Conservation (phyloP, 2,797 vertebrate genomes). For the Neopelma chrysocephalum region DNA sequence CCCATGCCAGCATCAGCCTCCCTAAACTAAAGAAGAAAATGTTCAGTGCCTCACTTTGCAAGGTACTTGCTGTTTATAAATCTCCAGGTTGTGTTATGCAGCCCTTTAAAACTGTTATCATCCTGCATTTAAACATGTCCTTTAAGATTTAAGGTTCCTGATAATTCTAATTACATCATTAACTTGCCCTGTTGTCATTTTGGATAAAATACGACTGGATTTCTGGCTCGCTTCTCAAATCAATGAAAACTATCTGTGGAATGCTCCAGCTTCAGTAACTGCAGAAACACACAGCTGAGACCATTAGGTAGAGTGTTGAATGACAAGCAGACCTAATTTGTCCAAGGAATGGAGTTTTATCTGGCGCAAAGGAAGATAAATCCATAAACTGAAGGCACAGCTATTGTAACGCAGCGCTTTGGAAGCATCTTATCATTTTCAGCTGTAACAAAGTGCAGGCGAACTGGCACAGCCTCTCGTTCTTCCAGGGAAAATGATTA, state of each 20-base stretch:
- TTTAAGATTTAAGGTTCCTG: slow-evolving; percentile 57
- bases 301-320: slow-evolving; percentile 67
- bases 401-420: background rate
- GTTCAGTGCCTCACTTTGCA: background rate
- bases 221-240: slow-evolving; percentile 54
- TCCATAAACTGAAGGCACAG: background rate
- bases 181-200: slow-evolving; percentile 56
- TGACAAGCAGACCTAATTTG: slow-evolving; percentile 69
- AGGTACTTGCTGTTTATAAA: background rate
- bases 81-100: background rate
- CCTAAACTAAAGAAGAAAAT: background rate
- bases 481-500: slow-evolving; percentile 23
- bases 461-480: background rate
- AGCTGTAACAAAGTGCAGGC: slow-evolving; percentile 43
- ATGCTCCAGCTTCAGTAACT: slow-evolving; percentile 39
- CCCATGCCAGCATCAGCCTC: background rate
- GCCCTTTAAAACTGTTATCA: slow-evolving; percentile 59
- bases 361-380: slow-evolving; percentile 49
- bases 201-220: slow-evolving; percentile 50
- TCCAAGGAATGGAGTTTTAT: slow-evolving; percentile 69
- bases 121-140: slow-evolving; percentile 54
- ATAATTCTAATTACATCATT: slow-evolving; percentile 71
- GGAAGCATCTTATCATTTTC: slow-evolving; percentile 30
- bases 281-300: slow-evolving; percentile 48
- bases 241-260: slow-evolving; percentile 53